Evolutionary conservation across 2,797 vertebrate species (phyloP).

Genomic region (Anguilla obscura): DNA sequence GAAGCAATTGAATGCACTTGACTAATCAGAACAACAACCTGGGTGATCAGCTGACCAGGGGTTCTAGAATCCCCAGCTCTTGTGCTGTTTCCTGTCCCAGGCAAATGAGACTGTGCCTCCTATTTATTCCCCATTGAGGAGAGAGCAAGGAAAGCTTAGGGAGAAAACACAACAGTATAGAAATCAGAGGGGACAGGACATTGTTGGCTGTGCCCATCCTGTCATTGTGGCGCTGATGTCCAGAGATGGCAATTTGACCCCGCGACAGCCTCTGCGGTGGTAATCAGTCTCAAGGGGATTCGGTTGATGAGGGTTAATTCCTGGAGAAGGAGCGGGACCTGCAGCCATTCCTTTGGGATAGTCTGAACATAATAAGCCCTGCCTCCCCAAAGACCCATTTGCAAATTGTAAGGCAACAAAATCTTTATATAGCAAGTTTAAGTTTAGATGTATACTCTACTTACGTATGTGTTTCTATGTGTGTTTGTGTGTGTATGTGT

Average conservation of each 20-base stretch:
- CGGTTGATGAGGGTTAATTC: conserved; percentile 47
- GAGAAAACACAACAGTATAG: conserved; percentile 32
- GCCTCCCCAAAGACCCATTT: conserved; percentile 8
- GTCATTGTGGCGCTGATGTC: conserved; percentile 58
- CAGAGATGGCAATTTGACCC: conserved; percentile 32
- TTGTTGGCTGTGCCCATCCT: conserved; percentile 59
- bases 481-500: neutral
- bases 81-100: conserved; percentile 55
- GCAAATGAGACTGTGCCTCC: conserved; percentile 57
- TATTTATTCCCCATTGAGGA: conserved; percentile 56
- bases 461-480: neutral
- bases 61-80: conserved; percentile 58
- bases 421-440: neutral
- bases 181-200: conserved; percentile 26
- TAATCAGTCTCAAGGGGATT: conserved; percentile 39
- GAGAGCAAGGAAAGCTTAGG: conserved; percentile 56
- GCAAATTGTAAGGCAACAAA: conserved; percentile 3
- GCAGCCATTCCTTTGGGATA: conserved; percentile 4
- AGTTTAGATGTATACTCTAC: neutral
- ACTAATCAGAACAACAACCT: conserved; percentile 38
- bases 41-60: conserved; percentile 50
- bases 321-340: conserved; percentile 35
- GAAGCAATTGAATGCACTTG: too few relatives aligned
- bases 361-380: conserved; percentile 8
- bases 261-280: conserved; percentile 31